phyloP scores from a whole-genome alignment of 1,140 invertebrate genomes.

The Papilio aristodemus region DNA sequence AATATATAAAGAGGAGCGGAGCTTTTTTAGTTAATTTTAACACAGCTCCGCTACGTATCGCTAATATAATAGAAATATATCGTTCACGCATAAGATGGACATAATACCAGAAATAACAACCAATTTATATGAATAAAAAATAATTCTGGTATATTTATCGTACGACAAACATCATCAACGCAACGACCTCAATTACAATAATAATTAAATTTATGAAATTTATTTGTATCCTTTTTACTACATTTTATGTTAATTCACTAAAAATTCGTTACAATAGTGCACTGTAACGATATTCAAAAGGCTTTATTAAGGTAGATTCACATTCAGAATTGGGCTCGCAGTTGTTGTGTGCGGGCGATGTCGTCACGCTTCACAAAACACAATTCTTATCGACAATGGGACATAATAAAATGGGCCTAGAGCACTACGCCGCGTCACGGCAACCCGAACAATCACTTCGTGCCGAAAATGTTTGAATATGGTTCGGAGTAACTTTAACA shows the following conservation, averaged over 20 bases:
- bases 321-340: neutral
- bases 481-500: neutral
- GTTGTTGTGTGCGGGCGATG: conserved; percentile 31
- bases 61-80: no score
- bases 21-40: no score
- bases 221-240: no score
- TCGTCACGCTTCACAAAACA: conserved; percentile 38
- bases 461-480: conserved; percentile 20
- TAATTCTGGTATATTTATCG: no score
- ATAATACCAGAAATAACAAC: no score
- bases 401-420: conserved; percentile 40
- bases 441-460: conserved; percentile 26
- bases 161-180: no score
- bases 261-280: neutral
- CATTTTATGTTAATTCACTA: neutral
- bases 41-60: no score
- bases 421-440: conserved; percentile 40
- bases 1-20: no score
- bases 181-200: no score
- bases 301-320: conserved; percentile 29
- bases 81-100: no score
- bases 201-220: no score
- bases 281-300: conserved; percentile 21
- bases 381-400: conserved; percentile 39
- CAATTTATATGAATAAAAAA: no score